Evolutionary conservation across 2,113 vertebrate species (phyloP).

Genomic region (Tetraodon nigroviridis): DNA sequence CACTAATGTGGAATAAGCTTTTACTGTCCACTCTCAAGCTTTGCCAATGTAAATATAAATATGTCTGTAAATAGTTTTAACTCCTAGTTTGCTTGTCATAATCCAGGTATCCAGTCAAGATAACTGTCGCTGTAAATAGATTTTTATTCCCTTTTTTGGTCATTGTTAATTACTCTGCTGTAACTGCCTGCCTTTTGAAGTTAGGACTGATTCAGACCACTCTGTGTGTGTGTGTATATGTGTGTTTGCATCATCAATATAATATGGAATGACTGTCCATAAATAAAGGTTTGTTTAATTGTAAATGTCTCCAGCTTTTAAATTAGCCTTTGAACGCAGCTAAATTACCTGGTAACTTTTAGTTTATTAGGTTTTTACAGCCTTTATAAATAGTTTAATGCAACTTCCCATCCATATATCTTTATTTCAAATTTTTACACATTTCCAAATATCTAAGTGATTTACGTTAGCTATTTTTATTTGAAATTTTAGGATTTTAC

Average conservation of each 20-base stretch:
- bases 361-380: too few species aligned
- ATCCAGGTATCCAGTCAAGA: slow-evolving; percentile 38
- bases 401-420: too few species aligned
- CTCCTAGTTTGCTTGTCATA: slow-evolving; percentile 50
- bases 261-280: slow-evolving; percentile 61
- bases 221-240: slow-evolving; percentile 46
- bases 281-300: slow-evolving; percentile 69
- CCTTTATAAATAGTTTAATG: too few species aligned
- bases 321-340: background rate
- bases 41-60: slow-evolving; percentile 60
- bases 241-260: slow-evolving; percentile 51
- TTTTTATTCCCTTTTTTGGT: slow-evolving; percentile 48
- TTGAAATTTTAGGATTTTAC: too few species aligned
- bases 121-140: slow-evolving; percentile 42
- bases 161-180: slow-evolving; percentile 57
- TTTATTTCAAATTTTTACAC: too few species aligned
- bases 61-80: slow-evolving; percentile 65
- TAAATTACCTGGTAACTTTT: too few species aligned
- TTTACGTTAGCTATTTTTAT: too few species aligned
- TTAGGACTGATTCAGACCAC: slow-evolving; percentile 64
- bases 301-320: slow-evolving; percentile 16
- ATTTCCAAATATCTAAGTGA: too few species aligned
- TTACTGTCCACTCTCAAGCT: slow-evolving; percentile 40
- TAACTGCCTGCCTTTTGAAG: slow-evolving; percentile 48
- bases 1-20: slow-evolving; percentile 47